Percentiles rank a stretch among this genome's conserved stretches.
phyloP scores from a whole-genome alignment of 2,888 invertebrate species.

The Rhimphoctona megacephalus region DNA sequence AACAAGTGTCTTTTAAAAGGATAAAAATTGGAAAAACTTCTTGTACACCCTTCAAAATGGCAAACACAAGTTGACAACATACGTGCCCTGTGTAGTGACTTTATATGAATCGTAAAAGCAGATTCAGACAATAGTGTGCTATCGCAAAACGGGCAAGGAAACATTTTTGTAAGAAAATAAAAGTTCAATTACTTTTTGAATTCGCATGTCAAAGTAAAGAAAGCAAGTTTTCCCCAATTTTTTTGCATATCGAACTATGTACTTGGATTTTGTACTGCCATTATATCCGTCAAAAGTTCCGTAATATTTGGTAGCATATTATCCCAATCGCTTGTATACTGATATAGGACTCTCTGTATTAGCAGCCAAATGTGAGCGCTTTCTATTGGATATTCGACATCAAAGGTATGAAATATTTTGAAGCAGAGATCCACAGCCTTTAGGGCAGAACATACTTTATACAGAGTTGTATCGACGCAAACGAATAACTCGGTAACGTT shows the following conservation, averaged over 20 bases:
- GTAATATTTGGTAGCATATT: constrained; percentile 49
- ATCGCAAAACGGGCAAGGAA: constrained; percentile 28
- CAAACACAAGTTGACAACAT: constrained; percentile 51
- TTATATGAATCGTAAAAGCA: constrained; percentile 51
- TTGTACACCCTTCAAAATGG: constrained; percentile 47
- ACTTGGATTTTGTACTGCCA: neutral
- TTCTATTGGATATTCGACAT: constrained; percentile 57
- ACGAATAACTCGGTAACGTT: constrained; percentile 27
- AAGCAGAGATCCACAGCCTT: constrained; percentile 59
- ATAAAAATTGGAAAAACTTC: constrained; percentile 63
- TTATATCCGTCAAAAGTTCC: constrained; percentile 32
- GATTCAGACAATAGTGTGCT: neutral
- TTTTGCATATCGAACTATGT: neutral
- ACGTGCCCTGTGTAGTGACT: constrained; percentile 6
- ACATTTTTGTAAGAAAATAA: neutral
- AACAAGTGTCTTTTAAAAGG: constrained; percentile 51
- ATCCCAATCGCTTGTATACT: no score
- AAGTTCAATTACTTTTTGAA: neutral
- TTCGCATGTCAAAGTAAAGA: neutral
- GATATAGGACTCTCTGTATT: constrained; percentile 63
- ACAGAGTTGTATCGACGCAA: constrained; percentile 40
- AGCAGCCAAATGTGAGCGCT: constrained; percentile 62
- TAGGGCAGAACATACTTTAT: constrained; percentile 46
- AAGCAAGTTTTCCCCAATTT: neutral
- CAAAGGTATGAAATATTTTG: constrained; percentile 56